Conservation (phyloP, 2,113 vertebrate genomes). For the Bettongia penicillata region DNA sequence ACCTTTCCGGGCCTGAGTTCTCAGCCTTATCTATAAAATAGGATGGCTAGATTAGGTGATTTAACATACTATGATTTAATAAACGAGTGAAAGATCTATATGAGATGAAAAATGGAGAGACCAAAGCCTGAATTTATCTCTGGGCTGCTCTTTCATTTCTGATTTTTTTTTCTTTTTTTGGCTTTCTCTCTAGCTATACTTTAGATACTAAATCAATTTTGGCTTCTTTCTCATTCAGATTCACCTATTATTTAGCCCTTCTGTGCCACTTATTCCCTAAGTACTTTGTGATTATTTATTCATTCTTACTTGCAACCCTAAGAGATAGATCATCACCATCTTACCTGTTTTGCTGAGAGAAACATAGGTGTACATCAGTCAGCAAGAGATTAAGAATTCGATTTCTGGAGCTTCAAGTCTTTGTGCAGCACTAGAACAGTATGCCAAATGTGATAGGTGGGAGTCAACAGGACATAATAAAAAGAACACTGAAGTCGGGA, state of each 20-base stretch:
- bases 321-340: neutral
- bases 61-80: neutral
- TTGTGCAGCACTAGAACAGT: neutral
- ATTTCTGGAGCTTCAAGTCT: conserved; percentile 15
- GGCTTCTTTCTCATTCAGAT: neutral
- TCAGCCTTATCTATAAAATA: neutral
- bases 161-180: neutral
- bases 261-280: neutral
- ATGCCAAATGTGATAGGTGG: neutral
- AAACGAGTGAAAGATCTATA: neutral
- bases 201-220: neutral
- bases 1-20: neutral
- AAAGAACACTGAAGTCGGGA: neutral
- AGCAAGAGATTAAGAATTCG: neutral
- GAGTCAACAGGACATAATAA: neutral
- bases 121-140: neutral
- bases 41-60: neutral
- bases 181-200: conserved; percentile 4
- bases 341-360: neutral
- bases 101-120: neutral
- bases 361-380: conserved; percentile 13
- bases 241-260: conserved; percentile 24
- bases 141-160: conserved; percentile 33
- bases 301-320: conserved; percentile 11
- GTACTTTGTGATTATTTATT: neutral